A percentile compares a stretch with the other conserved stretches of the same genome.
Evolutionary conservation across 35 echinoderm and acorn worm genomes (phyloP).

Genomic region (Ptychodera flava): DNA sequence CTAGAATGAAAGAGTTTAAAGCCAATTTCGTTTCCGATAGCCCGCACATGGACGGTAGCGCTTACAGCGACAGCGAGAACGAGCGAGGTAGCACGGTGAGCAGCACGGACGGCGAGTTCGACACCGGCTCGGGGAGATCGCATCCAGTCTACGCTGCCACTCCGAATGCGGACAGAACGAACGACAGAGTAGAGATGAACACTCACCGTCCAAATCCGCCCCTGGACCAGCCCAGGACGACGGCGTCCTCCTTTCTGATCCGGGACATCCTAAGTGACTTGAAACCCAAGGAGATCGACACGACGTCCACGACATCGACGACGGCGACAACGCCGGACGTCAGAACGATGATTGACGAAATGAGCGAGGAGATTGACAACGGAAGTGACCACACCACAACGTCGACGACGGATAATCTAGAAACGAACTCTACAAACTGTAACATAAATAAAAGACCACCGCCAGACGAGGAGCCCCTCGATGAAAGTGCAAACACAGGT

Average conservation of each 20-base stretch:
- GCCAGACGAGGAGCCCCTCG: background rate
- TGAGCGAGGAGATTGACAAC: background rate
- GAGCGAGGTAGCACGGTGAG: background rate
- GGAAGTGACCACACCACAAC: background rate
- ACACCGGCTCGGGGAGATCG: background rate
- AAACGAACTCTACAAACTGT: background rate
- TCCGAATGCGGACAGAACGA: background rate
- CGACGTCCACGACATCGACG: background rate
- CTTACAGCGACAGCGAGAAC: background rate
- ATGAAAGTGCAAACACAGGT: background rate
- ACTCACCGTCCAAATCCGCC: background rate
- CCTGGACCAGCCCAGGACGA: background rate
- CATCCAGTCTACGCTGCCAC: background rate
- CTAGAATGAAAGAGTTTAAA: background rate
- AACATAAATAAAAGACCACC: background rate
- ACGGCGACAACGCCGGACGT: background rate
- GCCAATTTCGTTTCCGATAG: background rate
- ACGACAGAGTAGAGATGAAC: background rate
- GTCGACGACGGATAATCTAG: background rate
- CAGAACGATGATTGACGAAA: background rate
- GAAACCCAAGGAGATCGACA: background rate
- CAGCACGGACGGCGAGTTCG: background rate
- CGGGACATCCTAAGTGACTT: background rate
- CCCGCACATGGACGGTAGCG: background rate
- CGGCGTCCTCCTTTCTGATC: background rate